Percentiles rank a stretch among this genome's conserved stretches.
phyloP scores from a whole-genome alignment of 2,113 vertebrate species.

The Chroicocephalus ridibundus region DNA sequence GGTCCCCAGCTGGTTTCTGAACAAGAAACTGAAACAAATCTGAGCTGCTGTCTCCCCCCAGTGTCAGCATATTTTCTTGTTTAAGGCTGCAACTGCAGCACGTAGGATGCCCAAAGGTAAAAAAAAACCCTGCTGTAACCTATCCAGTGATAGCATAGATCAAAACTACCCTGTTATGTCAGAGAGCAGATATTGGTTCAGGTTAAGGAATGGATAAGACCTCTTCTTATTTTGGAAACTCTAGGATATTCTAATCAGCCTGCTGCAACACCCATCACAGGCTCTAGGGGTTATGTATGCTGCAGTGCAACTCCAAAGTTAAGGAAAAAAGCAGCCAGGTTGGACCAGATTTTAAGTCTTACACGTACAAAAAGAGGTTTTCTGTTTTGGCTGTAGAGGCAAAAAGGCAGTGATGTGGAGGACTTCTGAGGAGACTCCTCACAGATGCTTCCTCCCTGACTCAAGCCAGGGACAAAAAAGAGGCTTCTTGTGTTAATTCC shows the following conservation, averaged over 20 bases:
- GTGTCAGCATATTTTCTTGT: background rate
- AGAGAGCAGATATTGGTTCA: background rate
- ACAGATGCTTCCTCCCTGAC: background rate
- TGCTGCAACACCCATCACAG: background rate
- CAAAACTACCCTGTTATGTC: too few relatives aligned
- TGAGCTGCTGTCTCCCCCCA: constrained; percentile 57
- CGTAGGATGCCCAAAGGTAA: too few relatives aligned
- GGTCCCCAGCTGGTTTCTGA: background rate
- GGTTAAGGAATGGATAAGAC: background rate
- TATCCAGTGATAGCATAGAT: background rate
- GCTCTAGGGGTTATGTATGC: background rate
- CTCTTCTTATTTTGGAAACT: background rate
- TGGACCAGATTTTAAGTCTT: background rate
- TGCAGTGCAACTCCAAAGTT: rapidly evolving
- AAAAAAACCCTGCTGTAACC: background rate
- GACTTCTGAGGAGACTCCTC: background rate
- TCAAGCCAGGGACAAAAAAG: background rate
- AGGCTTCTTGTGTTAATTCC: background rate
- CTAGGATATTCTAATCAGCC: background rate
- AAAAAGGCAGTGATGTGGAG: background rate
- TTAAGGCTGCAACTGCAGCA: background rate
- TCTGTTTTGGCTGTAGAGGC: background rate
- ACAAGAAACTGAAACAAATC: background rate
- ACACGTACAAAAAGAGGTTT: background rate
- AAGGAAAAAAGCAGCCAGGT: background rate